Conservation (phyloP, 2,797 vertebrate species). For the Hypotaenidia philippensis region DNA sequence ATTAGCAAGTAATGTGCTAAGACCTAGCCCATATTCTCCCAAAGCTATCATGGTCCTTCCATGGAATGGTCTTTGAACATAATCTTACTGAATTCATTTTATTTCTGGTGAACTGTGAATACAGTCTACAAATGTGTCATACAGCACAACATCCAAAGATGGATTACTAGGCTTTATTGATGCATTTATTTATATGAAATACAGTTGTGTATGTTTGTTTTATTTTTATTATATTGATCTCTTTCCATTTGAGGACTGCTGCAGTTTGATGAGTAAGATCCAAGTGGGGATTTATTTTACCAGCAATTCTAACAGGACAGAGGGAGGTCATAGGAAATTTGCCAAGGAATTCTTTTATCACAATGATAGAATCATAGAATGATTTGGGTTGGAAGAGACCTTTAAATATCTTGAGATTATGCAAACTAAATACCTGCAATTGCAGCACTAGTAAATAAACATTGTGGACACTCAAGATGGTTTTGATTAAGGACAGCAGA, state of each 20-base stretch:
- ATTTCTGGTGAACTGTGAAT: neutral
- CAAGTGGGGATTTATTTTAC: neutral
- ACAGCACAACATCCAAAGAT: neutral
- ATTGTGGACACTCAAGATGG: neutral
- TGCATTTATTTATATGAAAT: neutral
- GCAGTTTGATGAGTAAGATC: neutral
- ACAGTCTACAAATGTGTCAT: neutral
- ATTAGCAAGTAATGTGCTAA: neutral
- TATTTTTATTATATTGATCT: neutral
- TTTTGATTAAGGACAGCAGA: neutral
- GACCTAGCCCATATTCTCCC: neutral
- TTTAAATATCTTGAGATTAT: neutral
- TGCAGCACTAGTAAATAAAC: conserved; percentile 3
- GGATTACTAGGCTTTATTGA: neutral
- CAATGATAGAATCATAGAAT: neutral
- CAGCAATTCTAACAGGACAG: neutral
- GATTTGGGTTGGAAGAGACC: neutral
- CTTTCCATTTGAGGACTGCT: neutral
- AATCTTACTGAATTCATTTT: neutral
- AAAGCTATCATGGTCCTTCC: neutral
- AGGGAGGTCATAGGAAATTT: neutral
- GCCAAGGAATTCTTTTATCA: neutral
- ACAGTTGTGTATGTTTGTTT: neutral
- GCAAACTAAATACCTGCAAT: neutral
- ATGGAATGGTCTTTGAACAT: neutral